Evolutionary conservation across 2,113 vertebrate genomes (phyloP).

Genomic region (Myotis brandtii): DNA sequence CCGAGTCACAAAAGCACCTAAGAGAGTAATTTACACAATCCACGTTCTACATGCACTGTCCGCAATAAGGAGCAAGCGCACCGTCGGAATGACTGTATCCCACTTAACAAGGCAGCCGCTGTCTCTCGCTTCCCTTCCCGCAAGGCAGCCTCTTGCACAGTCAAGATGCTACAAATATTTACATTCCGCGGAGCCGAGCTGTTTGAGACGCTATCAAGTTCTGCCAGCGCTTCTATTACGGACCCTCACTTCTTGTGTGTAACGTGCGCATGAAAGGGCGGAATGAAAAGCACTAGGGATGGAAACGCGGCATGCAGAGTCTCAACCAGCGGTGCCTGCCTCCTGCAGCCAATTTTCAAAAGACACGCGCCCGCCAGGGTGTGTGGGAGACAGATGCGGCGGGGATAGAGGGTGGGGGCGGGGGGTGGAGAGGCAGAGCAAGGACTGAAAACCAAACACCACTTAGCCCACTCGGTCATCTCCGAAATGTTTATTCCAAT

Average conservation of each 20-base stretch:
- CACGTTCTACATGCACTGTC: background rate
- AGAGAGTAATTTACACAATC: background rate
- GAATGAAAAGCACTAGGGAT: conserved; percentile 25
- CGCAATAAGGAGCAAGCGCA: background rate
- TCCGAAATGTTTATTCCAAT: background rate
- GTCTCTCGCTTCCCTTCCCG: conserved; percentile 45
- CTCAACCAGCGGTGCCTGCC: conserved; percentile 7
- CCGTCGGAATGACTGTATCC: conserved; percentile 21
- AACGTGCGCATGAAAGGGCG: conserved; percentile 40
- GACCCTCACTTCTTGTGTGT: conserved; percentile 66
- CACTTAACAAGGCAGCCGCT: conserved; percentile 62
- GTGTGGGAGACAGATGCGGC: background rate
- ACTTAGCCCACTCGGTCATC: background rate
- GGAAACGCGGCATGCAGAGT: conserved; percentile 59
- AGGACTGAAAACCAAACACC: background rate
- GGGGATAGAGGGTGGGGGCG: background rate
- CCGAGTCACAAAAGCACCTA: background rate
- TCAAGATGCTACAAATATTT: conserved; percentile 82
- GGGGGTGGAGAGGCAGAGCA: too few species aligned
- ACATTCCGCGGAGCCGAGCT: conserved; percentile 61
- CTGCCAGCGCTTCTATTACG: conserved; percentile 62
- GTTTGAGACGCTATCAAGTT: conserved; percentile 69
- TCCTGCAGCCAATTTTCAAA: conserved; percentile 64
- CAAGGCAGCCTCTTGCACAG: conserved; percentile 74
- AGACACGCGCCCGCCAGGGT: background rate